Evolutionary conservation across 2,113 vertebrate genomes (phyloP), one percentile per base, ranked within the genome.

Genomic region (Verasper variegatus): DNA sequence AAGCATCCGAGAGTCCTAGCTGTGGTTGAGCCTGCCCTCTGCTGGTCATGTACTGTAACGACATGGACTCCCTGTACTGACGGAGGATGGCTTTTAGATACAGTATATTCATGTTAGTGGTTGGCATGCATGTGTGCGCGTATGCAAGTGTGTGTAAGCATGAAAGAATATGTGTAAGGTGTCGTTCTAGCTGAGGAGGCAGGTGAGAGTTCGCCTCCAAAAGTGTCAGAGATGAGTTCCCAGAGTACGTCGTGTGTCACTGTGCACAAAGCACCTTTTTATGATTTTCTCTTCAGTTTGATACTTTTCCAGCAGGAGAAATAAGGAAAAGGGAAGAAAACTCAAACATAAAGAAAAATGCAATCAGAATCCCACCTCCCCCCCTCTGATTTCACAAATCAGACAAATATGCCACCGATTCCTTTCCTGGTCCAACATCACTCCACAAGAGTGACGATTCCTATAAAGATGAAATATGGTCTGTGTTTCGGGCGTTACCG

Each of bases 231-330:
- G 49, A 52, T 52, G 49, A 52, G 18, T 51, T 51, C 15, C 49
- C 42, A 45, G 42, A 45, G 15, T 47, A 1, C 80, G 81, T 92
- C 65, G 82, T 76, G 71, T 83, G 90, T 91, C 90, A 92, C 87
- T 92, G 88, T 93, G 88, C 90, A 93, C 91, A 87, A 89, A 92
- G 90, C 91, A 93, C 92, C 91, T 94, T 93, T 86, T 85, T 86
- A 83, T 86, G 58, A 80, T 84, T 86, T 84, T 58, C n/a, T 63
- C 74, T 91, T 90, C 77, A 52, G 78, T 89, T 90, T 74, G 58
- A 79, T 54, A 78, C 21, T 67, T 76, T 76, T 62, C 24, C 60
- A 65, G 35, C 79, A 81, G 78, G 70, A 81, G 37, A 60, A 49
- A 76, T 26, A 51, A 71, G 21, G 60, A 24, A 55, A 64, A 40